Evolutionary conservation across 2,797 vertebrate species (phyloP).

Genomic region (Pangasius larnaudii): DNA sequence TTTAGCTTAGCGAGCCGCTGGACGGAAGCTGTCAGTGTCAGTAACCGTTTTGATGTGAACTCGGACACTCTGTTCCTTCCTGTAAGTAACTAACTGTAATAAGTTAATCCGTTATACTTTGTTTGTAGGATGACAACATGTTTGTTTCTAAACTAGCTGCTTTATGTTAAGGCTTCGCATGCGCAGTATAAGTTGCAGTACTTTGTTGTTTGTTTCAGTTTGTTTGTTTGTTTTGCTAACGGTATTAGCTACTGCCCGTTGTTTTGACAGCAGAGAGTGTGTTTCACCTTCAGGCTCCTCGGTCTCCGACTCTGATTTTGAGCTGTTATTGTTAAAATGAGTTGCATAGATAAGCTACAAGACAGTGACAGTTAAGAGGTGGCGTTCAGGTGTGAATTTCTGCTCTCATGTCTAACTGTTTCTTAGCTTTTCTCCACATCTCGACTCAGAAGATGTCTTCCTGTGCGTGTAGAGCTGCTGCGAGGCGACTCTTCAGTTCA

Average conservation of each 20-base stretch:
- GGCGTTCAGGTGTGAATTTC: background rate
- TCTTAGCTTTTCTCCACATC: constrained; percentile 51
- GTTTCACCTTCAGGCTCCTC: background rate
- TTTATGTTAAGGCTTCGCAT: background rate
- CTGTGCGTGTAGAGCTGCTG: constrained; percentile 74
- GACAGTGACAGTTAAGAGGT: background rate
- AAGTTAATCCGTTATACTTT: too few relatives aligned
- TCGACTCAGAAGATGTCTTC: constrained; percentile 66
- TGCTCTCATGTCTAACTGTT: background rate
- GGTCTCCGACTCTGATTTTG: background rate
- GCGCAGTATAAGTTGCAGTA: background rate
- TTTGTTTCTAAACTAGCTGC: background rate
- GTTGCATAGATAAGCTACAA: background rate
- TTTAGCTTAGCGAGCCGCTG: background rate
- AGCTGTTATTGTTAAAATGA: background rate
- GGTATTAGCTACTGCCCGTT: background rate
- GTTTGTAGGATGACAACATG: background rate
- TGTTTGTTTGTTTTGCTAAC: background rate
- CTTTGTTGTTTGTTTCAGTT: background rate
- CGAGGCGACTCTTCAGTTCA: constrained; percentile 71
- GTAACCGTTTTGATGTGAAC: background rate
- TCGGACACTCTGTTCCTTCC: background rate
- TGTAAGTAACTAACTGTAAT: background rate
- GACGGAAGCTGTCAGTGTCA: constrained; percentile 18
- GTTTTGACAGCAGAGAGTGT: background rate